A percentile compares a stretch with the other conserved stretches of the same genome.
These are phyloP conservation scores for Oxygymnocypris stewartii DNA, from an alignment of 2,113 vertebrate genomes.

Conservation along the genomic window DNA sequence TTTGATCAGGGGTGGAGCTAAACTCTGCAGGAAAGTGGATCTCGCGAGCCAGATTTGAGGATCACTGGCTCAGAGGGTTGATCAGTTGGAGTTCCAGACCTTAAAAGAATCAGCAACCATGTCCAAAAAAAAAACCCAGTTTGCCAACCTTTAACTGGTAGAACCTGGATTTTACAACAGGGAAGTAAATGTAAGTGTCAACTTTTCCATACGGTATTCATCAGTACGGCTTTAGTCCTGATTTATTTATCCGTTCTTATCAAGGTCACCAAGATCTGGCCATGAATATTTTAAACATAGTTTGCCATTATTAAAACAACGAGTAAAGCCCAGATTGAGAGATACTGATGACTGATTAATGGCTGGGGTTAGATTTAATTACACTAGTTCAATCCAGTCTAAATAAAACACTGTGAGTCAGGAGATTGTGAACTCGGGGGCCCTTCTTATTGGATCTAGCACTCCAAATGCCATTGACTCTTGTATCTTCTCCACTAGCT, in stretches of 20 bases:
- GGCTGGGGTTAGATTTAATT: constrained; percentile 28
- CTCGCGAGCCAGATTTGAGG: too few relatives aligned
- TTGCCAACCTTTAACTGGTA: not conserved
- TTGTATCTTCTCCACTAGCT: not conserved
- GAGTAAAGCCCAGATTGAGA: not conserved
- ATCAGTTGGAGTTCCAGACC: not conserved
- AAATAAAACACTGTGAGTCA: constrained; percentile 20
- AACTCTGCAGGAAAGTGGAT: too few relatives aligned
- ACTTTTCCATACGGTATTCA: not conserved
- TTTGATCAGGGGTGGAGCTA: too few relatives aligned
- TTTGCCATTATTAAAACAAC: constrained; percentile 18
- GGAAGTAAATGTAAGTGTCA: not conserved
- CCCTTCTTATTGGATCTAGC: not conserved
- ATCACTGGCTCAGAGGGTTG: too few relatives aligned
- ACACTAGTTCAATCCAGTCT: constrained; percentile 30
- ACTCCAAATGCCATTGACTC: not conserved
- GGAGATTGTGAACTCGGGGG: constrained; percentile 2
- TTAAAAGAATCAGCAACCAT: not conserved
- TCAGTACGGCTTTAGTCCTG: not conserved
- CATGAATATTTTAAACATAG: not conserved
- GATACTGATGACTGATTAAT: constrained; percentile 43
- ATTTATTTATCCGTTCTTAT: constrained; percentile 28
- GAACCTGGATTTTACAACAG: not conserved
- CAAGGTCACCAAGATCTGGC: constrained; percentile 30
- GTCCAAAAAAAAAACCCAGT: not conserved